Evolutionary conservation across 2,888 invertebrate genomes (phyloP).

Genomic region (Leptopilina drosophilae): DNA sequence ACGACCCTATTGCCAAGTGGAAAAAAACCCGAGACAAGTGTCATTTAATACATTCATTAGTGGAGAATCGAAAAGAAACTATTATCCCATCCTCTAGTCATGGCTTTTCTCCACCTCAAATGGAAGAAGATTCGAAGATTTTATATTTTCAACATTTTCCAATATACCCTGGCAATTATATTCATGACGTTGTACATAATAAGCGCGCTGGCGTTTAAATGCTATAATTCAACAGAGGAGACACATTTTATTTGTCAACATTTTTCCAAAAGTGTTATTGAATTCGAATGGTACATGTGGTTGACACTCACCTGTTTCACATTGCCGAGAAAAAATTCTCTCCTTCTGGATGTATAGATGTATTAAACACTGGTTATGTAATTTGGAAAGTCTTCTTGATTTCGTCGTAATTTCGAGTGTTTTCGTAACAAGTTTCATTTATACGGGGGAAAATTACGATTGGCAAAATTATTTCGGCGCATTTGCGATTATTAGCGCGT

Average conservation of each 20-base stretch:
- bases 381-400: slow-evolving; percentile 75
- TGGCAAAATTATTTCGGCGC: slow-evolving; percentile 76
- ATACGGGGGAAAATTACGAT: slow-evolving; percentile 71
- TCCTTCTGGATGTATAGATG: slow-evolving; percentile 72
- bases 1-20: slow-evolving; percentile 73
- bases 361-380: slow-evolving; percentile 72
- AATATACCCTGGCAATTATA: slow-evolving; percentile 72
- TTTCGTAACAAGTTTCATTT: slow-evolving; percentile 72
- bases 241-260: slow-evolving; percentile 66
- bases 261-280: slow-evolving; percentile 67
- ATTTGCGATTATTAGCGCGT: slow-evolving; percentile 75
- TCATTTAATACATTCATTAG: slow-evolving; percentile 77
- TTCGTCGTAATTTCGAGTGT: slow-evolving; percentile 71
- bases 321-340: slow-evolving; percentile 73
- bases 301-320: slow-evolving; percentile 71
- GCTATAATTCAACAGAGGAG: slow-evolving; percentile 68
- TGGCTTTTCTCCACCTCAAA: slow-evolving; percentile 77
- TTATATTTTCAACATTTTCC: slow-evolving; percentile 72
- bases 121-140: slow-evolving; percentile 78
- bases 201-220: slow-evolving; percentile 71
- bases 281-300: slow-evolving; percentile 71
- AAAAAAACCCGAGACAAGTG: slow-evolving; percentile 75
- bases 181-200: slow-evolving; percentile 73
- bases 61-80: slow-evolving; percentile 76
- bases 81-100: slow-evolving; percentile 77